Conservation (phyloP, 2,797 vertebrate species). For the Poeciliopsis paucimaculata region DNA sequence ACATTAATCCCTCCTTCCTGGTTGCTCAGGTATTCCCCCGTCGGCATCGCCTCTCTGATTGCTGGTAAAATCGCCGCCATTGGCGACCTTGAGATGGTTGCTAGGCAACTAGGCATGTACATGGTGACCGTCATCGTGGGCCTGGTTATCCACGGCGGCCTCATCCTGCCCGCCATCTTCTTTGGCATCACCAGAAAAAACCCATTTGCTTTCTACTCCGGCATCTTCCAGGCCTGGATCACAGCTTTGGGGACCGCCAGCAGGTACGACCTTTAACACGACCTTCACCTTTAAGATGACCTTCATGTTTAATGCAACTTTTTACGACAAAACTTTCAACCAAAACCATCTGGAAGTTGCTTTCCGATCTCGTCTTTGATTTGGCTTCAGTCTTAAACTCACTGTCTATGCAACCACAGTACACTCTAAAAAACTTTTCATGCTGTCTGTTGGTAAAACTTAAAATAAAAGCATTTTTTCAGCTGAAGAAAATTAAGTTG, state of each 20-base stretch:
- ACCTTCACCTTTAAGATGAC: too few species aligned
- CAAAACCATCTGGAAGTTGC: conserved; percentile 30
- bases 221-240: conserved; percentile 90
- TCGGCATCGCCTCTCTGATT: conserved; percentile 87
- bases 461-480: too few species aligned
- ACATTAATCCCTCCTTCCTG: neutral
- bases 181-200: conserved; percentile 84
- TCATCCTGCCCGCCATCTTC: conserved; percentile 86
- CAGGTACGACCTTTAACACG: conserved; percentile 72
- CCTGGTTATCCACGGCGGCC: conserved; percentile 84
- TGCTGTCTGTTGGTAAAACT: too few species aligned
- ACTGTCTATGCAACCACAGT: conserved; percentile 8
- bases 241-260: conserved; percentile 88
- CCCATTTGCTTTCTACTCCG: conserved; percentile 83
- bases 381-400: conserved; percentile 32
- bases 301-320: neutral
- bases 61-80: conserved; percentile 87
- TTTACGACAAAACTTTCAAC: neutral
- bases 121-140: conserved; percentile 88
- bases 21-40: conserved; percentile 84
- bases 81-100: conserved; percentile 84
- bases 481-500: too few species aligned
- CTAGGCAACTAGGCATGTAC: conserved; percentile 87
- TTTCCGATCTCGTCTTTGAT: conserved; percentile 20
- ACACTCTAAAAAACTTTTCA: neutral